Base-by-base conservation (phyloP, 2,113 vertebrate species). In the Blennius ocellaris region DNA sequence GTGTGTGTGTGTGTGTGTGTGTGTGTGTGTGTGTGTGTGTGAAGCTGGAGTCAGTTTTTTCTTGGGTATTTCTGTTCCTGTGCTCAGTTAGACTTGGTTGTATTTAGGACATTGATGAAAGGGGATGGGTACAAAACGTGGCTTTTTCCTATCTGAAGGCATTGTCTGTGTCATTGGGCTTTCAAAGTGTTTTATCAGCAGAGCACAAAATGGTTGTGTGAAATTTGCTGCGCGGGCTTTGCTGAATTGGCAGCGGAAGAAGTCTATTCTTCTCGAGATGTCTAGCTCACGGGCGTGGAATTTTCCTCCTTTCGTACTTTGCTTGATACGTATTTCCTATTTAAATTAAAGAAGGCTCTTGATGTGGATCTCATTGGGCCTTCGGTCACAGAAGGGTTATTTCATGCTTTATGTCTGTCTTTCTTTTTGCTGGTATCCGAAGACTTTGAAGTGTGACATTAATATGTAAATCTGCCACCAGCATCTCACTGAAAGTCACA, bases 111-210 rank as follows among this genome's bases (percentile, higher is more conserved):
- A 82, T 61, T 86, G 89, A 87, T 88, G 77, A 82, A 88, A 88
- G 53, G 73, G 74, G 72, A 84, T 49, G 48, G 50, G 62, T 69
- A 87, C 79, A 87, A 77, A 88, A 81, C 17, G 51, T 86, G 82
- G 59, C 82, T 80, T 70, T 81, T 65, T 82, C 73, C 66, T 57
- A 63, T 91, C 82, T 86, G 73, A 82, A 90, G 72, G 59, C 90
- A 85, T 86, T 89, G 90, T 92, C 80, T 89, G 86, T 80, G 81
- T 86, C 84, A 80, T 81, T 82, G 83, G 81, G 85, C 71, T 90
- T 88, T 80, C 41, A 83, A 76, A 90, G 77, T 84, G 89, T 89
- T 91, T 91, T 87, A 90, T 92, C 90, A 85, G 88, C 88, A 72
- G 56, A 75, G 82, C 69, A 39, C 88, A 92, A 92, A 90, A 83